Conservation (phyloP, 2,888 invertebrate genomes). For the Cataglyphis livida region DNA sequence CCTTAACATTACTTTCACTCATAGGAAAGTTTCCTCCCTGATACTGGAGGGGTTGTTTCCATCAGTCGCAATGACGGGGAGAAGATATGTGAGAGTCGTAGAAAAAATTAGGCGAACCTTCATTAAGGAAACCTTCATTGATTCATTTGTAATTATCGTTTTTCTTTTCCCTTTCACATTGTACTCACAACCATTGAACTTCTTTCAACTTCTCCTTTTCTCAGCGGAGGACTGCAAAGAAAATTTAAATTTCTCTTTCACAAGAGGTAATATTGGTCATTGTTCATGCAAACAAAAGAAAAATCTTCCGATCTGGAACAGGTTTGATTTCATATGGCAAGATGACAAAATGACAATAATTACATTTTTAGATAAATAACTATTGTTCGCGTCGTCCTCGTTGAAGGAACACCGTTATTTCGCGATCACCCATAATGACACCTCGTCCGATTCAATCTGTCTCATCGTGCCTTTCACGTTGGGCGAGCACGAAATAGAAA, state of each 20-base stretch:
- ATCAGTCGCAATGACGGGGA: neutral
- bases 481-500: slow-evolving; percentile 20
- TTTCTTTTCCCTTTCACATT: neutral
- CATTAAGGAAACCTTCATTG: neutral
- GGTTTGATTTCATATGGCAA: too few relatives aligned
- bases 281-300: neutral
- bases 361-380: neutral
- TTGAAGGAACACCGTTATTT: slow-evolving; percentile 30
- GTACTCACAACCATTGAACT: neutral
- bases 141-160: neutral
- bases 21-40: slow-evolving; percentile 28
- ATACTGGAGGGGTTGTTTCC: slow-evolving; percentile 22
- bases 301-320: neutral
- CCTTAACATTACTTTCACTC: slow-evolving; percentile 33
- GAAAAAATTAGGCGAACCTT: neutral
- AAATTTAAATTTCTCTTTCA: neutral
- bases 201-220: neutral
- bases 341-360: slow-evolving; percentile 38
- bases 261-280: neutral
- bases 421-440: slow-evolving; percentile 21
- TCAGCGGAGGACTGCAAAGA: neutral
- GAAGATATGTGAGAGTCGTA: neutral
- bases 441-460: neutral
- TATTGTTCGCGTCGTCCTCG: slow-evolving; percentile 14
- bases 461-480: slow-evolving; percentile 4